Conservation (phyloP, 2,888 invertebrate species). For the Conops quadrifasciatus region DNA sequence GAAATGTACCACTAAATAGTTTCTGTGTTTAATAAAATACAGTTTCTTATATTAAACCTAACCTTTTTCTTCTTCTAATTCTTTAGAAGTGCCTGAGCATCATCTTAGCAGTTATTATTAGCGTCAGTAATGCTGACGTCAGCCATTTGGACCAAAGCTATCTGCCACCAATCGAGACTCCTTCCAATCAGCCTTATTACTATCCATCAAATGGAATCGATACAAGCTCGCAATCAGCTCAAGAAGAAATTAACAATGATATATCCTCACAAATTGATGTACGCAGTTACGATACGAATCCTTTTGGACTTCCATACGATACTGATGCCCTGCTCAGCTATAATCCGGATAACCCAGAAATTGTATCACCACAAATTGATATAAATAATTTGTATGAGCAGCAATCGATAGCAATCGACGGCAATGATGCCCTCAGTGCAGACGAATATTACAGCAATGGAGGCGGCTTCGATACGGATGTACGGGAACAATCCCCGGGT, state of each 20-base stretch:
- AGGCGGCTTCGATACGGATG: background rate
- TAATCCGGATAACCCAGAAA: background rate
- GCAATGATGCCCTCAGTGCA: background rate
- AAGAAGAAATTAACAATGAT: background rate
- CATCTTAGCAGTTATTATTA: conserved; percentile 43
- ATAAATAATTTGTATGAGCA: no score
- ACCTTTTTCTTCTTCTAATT: background rate
- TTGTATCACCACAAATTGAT: no score
- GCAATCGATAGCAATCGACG: no score
- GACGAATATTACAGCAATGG: background rate
- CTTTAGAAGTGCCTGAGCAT: conserved; percentile 49
- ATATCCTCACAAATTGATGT: background rate
- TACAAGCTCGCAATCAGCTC: background rate
- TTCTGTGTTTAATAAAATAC: background rate
- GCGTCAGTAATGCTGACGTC: conserved; percentile 52
- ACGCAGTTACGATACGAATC: background rate
- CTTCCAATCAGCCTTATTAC: background rate
- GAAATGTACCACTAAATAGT: background rate
- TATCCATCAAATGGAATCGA: background rate
- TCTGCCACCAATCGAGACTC: conserved; percentile 39
- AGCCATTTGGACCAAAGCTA: conserved; percentile 50
- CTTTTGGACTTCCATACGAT: conserved; percentile 15
- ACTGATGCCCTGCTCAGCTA: background rate
- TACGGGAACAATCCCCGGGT: background rate
- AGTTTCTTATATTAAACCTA: background rate